phyloP scores from a whole-genome alignment of 1,140 invertebrate genomes.

The Heliconius congener region DNA sequence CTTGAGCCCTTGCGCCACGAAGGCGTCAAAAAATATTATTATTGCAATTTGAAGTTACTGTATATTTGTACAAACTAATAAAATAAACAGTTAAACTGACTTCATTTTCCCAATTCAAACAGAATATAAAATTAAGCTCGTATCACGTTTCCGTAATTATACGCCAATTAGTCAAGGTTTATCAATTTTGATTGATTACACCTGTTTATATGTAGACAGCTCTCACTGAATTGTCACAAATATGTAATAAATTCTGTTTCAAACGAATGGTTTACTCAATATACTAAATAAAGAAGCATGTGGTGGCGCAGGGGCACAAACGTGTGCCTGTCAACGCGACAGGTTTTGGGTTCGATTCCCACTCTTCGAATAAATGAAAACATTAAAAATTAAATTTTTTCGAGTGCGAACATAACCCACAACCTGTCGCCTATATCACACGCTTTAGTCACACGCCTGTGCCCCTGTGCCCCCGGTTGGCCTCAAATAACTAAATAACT shows the following conservation, averaged over 20 bases:
- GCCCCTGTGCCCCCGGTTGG: too few relatives aligned
- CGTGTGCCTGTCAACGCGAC: too few relatives aligned
- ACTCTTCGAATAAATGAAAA: not conserved
- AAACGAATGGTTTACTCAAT: too few relatives aligned
- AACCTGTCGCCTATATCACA: too few relatives aligned
- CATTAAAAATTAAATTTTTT: too few relatives aligned
- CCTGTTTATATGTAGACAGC: conserved; percentile 3
- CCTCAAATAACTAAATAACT: too few relatives aligned
- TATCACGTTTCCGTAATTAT: conserved; percentile 25
- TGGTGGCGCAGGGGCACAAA: too few relatives aligned
- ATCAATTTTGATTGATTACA: conserved; percentile 26
- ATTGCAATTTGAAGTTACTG: not conserved
- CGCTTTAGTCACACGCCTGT: too few relatives aligned
- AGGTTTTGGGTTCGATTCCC: not conserved
- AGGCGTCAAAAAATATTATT: not conserved
- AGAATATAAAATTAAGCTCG: conserved; percentile 5
- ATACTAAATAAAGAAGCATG: too few relatives aligned
- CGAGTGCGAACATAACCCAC: too few relatives aligned
- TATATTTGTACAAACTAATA: not conserved
- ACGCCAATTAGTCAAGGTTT: conserved; percentile 25
- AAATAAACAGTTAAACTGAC: not conserved
- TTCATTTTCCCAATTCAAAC: conserved; percentile 1
- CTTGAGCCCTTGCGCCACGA: not conserved
- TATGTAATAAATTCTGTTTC: not conserved
- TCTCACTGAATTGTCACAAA: not conserved